Percentiles rank a stretch among this genome's conserved stretches.
phyloP scores from a whole-genome alignment of 2,888 invertebrate genomes.

The Drosophila infuscata region DNA sequence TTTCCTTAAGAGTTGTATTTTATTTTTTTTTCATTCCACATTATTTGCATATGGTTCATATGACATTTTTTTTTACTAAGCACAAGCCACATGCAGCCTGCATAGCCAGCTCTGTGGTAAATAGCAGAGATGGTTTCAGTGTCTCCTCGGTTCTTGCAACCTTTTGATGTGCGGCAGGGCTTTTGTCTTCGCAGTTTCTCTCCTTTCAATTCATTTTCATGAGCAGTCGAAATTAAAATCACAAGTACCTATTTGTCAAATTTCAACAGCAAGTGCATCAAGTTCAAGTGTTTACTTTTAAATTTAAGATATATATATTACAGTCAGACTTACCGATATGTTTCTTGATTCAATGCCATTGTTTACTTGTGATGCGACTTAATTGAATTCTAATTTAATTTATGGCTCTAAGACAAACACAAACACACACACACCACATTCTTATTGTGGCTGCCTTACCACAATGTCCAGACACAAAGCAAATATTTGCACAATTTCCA shows the following conservation, averaged over 20 bases:
- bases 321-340: background rate
- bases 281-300: slow-evolving; percentile 25
- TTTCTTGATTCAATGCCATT: slow-evolving; percentile 35
- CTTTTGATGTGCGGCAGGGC: slow-evolving; percentile 56
- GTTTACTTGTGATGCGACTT: slow-evolving; percentile 50
- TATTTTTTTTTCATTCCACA: slow-evolving; percentile 48
- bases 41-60: slow-evolving; percentile 54
- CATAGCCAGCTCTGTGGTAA: slow-evolving; percentile 8
- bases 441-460: slow-evolving; percentile 8
- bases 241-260: slow-evolving; percentile 43
- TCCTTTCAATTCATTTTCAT: slow-evolving; percentile 46
- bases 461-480: slow-evolving; percentile 28
- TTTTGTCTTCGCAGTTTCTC: slow-evolving; percentile 35
- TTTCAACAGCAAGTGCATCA: slow-evolving; percentile 23
- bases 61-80: slow-evolving; percentile 56
- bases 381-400: slow-evolving; percentile 75
- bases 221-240: slow-evolving; percentile 48
- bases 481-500: slow-evolving; percentile 62
- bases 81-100: background rate
- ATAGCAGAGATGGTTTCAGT: slow-evolving; percentile 18
- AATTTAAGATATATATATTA: slow-evolving; percentile 15
- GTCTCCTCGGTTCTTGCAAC: slow-evolving; percentile 10
- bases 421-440: slow-evolving; percentile 21
- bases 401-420: slow-evolving; percentile 42
- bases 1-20: slow-evolving; percentile 1